Percentiles rank a stretch among this genome's conserved stretches.
Conservation (phyloP, 2,888 invertebrate species). For the Herminia tarsipennalis region DNA sequence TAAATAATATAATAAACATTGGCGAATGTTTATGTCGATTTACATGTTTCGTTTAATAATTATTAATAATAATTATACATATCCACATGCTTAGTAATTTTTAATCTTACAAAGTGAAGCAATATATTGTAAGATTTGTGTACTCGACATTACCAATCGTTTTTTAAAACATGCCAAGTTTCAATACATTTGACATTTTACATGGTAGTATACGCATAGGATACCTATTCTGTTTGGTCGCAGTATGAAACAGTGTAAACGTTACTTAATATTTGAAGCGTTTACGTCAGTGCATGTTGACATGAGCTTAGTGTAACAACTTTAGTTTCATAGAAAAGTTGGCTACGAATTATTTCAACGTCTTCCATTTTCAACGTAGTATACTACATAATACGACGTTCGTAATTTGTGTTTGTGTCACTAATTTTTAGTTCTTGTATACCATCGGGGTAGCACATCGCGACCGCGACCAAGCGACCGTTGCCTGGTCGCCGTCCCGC, state of each 20-base stretch:
- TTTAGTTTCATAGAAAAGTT: slow-evolving; percentile 73
- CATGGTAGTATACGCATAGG: slow-evolving; percentile 27
- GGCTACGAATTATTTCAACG: slow-evolving; percentile 84
- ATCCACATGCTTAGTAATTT: slow-evolving; percentile 38
- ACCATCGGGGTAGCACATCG: slow-evolving; percentile 22
- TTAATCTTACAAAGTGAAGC: slow-evolving; percentile 33
- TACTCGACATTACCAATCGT: slow-evolving; percentile 41
- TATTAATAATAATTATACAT: slow-evolving; percentile 35
- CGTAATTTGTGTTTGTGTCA: slow-evolving; percentile 42
- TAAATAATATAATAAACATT: slow-evolving; percentile 41
- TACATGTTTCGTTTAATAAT: slow-evolving; percentile 32
- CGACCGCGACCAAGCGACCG: neutral
- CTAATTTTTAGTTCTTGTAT: slow-evolving; percentile 19
- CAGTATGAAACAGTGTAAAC: slow-evolving; percentile 21
- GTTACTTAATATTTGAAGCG: slow-evolving; percentile 27
- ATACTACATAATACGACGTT: slow-evolving; percentile 28
- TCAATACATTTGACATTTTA: slow-evolving; percentile 36
- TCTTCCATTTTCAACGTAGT: slow-evolving; percentile 78
- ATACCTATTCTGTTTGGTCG: slow-evolving; percentile 32
- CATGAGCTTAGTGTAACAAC: slow-evolving; percentile 64
- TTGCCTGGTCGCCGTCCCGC: neutral
- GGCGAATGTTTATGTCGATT: slow-evolving; percentile 37
- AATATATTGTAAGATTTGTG: slow-evolving; percentile 42
- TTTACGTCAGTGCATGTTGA: slow-evolving; percentile 54
- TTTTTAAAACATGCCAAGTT: slow-evolving; percentile 30